Percentiles rank a stretch among this genome's conserved stretches.
Evolutionary conservation across 2,888 invertebrate genomes (phyloP).

Genomic region (Caenorhabditis virilis): DNA sequence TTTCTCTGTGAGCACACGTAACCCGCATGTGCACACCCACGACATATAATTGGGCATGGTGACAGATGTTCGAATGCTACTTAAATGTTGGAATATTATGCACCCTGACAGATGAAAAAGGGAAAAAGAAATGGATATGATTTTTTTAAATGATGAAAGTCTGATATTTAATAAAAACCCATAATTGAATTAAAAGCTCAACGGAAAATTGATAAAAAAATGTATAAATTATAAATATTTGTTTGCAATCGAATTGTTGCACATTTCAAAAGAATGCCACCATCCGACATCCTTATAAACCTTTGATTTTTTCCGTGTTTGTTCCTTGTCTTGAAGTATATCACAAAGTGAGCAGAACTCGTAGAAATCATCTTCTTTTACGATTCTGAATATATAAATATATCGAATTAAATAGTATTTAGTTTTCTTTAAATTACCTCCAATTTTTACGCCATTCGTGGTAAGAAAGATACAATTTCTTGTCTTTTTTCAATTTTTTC

Average conservation of each 20-base stretch:
- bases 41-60: slow-evolving; percentile 37
- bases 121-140: too few relatives aligned
- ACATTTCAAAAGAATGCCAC: slow-evolving; percentile 29
- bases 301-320: background rate
- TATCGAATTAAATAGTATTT: background rate
- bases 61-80: slow-evolving; percentile 30
- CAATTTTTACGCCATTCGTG: slow-evolving; percentile 46
- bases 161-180: too few relatives aligned
- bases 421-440: slow-evolving; percentile 12
- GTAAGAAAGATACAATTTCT: slow-evolving; percentile 37
- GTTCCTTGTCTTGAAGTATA: slow-evolving; percentile 21
- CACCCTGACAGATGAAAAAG: too few relatives aligned
- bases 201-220: too few relatives aligned
- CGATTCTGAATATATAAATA: slow-evolving; percentile 8
- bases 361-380: slow-evolving; percentile 21
- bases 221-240: slow-evolving; percentile 2
- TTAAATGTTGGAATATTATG: too few relatives aligned
- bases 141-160: too few relatives aligned
- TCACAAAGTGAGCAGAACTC: slow-evolving; percentile 23
- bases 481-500: slow-evolving; percentile 27
- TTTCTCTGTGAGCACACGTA: slow-evolving; percentile 13
- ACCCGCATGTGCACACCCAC: slow-evolving; percentile 1
- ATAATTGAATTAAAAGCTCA: too few relatives aligned
- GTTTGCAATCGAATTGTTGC: slow-evolving; percentile 21
- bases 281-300: slow-evolving; percentile 15